Evolutionary conservation across 2,888 invertebrate species (phyloP).

Genomic region (Bugulina stolonifera): DNA sequence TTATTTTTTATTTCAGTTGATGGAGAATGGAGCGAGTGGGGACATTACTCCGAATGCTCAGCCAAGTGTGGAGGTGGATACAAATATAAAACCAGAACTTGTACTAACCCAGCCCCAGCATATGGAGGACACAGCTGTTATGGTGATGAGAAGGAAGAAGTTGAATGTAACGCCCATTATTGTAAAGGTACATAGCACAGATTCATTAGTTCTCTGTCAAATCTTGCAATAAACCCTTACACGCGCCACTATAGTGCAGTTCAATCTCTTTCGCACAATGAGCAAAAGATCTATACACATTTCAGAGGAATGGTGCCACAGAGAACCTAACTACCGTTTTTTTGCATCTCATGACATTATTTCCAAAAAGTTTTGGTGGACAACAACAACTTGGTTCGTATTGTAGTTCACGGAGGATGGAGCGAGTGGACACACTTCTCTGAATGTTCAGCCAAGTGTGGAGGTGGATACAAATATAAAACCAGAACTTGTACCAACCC

Average conservation of each 20-base stretch:
- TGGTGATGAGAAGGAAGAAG: slow-evolving; percentile 29
- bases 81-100: slow-evolving; percentile 36
- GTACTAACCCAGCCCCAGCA: slow-evolving; percentile 41
- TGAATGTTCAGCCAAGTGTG: slow-evolving; percentile 33
- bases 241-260: no score
- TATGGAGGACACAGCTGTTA: slow-evolving; percentile 42
- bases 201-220: no score
- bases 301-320: no score
- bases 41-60: slow-evolving; percentile 38
- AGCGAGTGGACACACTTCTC: slow-evolving; percentile 42
- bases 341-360: no score
- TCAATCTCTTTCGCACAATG: no score
- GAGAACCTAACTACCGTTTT: no score
- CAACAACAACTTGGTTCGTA: no score
- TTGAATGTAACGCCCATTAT: neutral
- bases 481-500: slow-evolving; percentile 20
- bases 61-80: slow-evolving; percentile 41
- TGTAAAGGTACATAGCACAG: slow-evolving; percentile 13
- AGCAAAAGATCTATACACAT: no score
- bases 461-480: neutral
- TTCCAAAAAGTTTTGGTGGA: no score
- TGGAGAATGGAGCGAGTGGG: slow-evolving; percentile 46
- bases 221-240: no score
- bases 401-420: slow-evolving; percentile 46
- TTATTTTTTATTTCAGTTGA: slow-evolving; percentile 34